phyloP scores from a whole-genome alignment of 2,797 vertebrate genomes.

The Squalus acanthias region DNA sequence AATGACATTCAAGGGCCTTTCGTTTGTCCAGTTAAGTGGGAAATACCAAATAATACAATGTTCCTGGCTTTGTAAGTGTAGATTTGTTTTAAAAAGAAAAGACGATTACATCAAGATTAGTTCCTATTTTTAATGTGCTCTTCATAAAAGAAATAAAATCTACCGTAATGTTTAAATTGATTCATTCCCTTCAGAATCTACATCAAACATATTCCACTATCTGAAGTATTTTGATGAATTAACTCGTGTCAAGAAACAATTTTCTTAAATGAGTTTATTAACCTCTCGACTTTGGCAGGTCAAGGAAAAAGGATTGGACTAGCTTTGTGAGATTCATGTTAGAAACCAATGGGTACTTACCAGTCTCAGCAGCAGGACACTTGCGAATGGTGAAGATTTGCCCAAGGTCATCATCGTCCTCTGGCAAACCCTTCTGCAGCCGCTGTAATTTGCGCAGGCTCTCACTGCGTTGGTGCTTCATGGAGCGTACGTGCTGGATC shows the following conservation, averaged over 20 bases:
- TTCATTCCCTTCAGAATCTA: not conserved
- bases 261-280: conserved; percentile 20
- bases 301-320: not conserved
- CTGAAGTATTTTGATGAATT: conserved; percentile 25
- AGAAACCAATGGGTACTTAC: conserved; percentile 59
- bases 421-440: conserved; percentile 88
- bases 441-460: conserved; percentile 95
- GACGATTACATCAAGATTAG: not conserved
- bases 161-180: not conserved
- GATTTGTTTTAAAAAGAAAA: conserved; percentile 15
- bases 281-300: conserved; percentile 19
- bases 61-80: not conserved
- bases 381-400: conserved; percentile 96
- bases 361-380: conserved; percentile 79
- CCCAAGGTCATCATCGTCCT: conserved; percentile 87
- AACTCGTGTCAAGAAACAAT: conserved; percentile 9
- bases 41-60: not conserved
- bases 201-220: conserved; percentile 32
- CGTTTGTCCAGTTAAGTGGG: not conserved
- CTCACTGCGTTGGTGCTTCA: conserved; percentile 97
- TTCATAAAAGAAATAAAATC: conserved; percentile 27
- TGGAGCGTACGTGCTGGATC: conserved; percentile 96
- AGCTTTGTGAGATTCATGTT: not conserved
- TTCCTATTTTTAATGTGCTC: not conserved
- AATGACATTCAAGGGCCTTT: not conserved